A percentile compares a stretch with the other conserved stretches of the same genome.
phyloP scores from a whole-genome alignment of 2,797 vertebrate species.

The Rhabdomys pumilio region DNA sequence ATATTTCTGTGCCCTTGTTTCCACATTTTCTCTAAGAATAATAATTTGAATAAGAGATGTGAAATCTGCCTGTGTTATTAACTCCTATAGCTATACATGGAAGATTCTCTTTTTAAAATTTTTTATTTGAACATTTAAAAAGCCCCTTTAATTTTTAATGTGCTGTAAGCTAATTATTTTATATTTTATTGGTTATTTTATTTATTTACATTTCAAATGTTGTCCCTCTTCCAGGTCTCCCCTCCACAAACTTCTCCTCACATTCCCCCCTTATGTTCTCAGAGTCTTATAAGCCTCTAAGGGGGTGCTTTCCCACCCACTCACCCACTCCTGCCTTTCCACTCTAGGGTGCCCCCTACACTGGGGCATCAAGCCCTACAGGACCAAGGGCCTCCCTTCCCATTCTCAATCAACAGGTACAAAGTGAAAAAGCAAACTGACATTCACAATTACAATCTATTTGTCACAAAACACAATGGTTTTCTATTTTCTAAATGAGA shows the following conservation, averaged over 20 bases:
- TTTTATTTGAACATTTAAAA: neutral
- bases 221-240: neutral
- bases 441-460: neutral
- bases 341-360: neutral
- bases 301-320: neutral
- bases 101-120: neutral
- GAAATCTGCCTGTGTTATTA: neutral
- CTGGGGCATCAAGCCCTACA: neutral
- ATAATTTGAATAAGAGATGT: neutral
- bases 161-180: neutral
- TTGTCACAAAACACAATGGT: neutral
- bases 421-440: neutral
- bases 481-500: constrained; percentile 29
- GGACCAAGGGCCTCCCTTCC: neutral
- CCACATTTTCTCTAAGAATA: neutral
- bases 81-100: neutral
- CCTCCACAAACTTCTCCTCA: neutral
- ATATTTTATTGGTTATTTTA: neutral
- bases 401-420: neutral
- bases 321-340: neutral
- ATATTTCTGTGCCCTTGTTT: neutral
- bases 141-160: neutral
- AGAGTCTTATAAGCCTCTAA: neutral
- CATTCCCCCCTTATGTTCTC: neutral
- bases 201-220: neutral